Base-by-base conservation (phyloP, 2,888 invertebrate genomes). In the Caenorhabditis drosophilae region DNA sequence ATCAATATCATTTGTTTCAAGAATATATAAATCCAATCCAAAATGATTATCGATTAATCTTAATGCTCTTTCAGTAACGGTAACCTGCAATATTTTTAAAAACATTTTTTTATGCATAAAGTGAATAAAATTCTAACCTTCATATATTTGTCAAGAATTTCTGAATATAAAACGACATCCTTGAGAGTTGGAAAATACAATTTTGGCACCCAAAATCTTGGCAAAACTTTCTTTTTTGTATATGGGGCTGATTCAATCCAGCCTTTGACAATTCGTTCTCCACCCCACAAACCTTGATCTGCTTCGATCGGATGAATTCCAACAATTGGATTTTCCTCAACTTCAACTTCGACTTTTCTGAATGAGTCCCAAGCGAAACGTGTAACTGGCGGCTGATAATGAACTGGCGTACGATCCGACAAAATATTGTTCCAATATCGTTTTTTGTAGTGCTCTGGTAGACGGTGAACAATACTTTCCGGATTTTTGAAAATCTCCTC, bases 11-110 rank as follows among this genome's bases (percentile, higher is more conserved):
- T 90, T 89, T 12, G 93, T 93, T 89, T 93, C 81, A 22, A 98
- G 87, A 79, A 98, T 87, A 85, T 98, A 98, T 84, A 91, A 90
- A 86, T 98, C 98, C 80, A 98, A 91, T 9, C 98, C 97, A 86
- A 90, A 90, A 82, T 91, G 88, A 71, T 92, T 89, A 85, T 96
- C 91, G 70, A 98, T 93, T 70, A 93, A 87, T 74, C 88, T 87
- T 53, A 94, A 87, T 0, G 94, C 90, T 75, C 94, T 87, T 56
- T 89, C 88, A 7, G 98, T 98, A 0, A 95, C 90, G 4, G 89
- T 88, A 0, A 93, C 89, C 73, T 73, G 47, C 12, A 62, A n/a
- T n/a, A n/a, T n/a, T n/a, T n/a, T n/a, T n/a, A n/a, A 41, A 44
- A 23, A 15, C 1, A 12, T 15, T 11, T 9, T 45, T 23, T 45